Evolutionary conservation across 1,140 invertebrate genomes (phyloP), one percentile per base, ranked within the genome.

Genomic region (Cephus cinctus): DNA sequence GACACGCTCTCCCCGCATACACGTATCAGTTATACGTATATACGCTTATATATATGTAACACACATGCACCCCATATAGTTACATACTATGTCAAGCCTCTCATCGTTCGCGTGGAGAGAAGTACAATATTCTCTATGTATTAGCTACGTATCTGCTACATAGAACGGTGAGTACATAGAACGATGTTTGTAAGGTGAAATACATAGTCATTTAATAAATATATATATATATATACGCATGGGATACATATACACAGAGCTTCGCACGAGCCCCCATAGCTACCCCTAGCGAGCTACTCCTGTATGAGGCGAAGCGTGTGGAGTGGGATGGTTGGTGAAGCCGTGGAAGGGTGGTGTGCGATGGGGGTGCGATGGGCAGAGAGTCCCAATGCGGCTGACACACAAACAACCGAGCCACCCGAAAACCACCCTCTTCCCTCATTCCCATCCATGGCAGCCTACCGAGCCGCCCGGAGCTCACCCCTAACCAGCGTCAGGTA

Each of bases 361-460:
- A 14, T 25, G 42, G 40, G 23, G 48, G 32, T 19, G 30, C 50
- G 43, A 48, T 43, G 57, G 50, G 54, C 47, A 58, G 59, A 63
- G 59, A 55, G 66, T 65, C 61, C 65, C 65, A 63, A 67, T 56
- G 64, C 65, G 67, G 62, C 66, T 69, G 65, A 71, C 68, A 69
- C 67, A 69, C 66, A 71, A 68, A 68, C 67, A 69, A 67, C 67
- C 57, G 54, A 61, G 59, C 59, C 63, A 60, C 59, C 59, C n/a
- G n/a, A n/a, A n/a, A n/a, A n/a, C 55, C 57, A 43, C 38, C 54
- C 50, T 52, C 43, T 22, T 51, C 43, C 34, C 15, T 30, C 25
- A 34, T 35, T 25, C 19, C 23, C 46, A 50, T 40, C 46, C 47
- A 31, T 41, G 41, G 44, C 43, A 47, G 31, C 53, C 34, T 45